phyloP scores from a whole-genome alignment of 1,140 invertebrate species.

The Aphaenogaster rudis region DNA sequence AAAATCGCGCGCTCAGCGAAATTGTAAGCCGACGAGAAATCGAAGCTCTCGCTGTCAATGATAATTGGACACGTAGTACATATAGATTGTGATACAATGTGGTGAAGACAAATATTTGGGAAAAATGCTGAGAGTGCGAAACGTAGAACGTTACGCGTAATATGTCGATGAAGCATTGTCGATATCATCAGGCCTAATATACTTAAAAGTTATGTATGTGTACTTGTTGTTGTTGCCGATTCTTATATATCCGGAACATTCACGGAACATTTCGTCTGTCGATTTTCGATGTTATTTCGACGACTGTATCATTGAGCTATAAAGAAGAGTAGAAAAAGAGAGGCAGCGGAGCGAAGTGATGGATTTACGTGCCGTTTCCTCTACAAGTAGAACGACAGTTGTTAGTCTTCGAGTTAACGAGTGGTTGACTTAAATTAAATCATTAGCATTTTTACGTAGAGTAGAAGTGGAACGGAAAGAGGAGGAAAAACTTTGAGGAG shows the following conservation, averaged over 20 bases:
- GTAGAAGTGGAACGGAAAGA: slow-evolving; percentile 47
- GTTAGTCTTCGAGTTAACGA: slow-evolving; percentile 36
- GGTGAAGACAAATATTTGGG: background rate
- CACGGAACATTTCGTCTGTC: slow-evolving; percentile 81
- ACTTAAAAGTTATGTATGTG: slow-evolving; percentile 84
- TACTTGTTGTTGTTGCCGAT: slow-evolving; percentile 85
- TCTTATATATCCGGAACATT: slow-evolving; percentile 81
- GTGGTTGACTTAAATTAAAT: slow-evolving; percentile 30
- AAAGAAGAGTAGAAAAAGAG: background rate
- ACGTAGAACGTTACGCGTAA: slow-evolving; percentile 65
- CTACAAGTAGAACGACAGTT: slow-evolving; percentile 26
- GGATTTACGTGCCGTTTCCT: slow-evolving; percentile 30
- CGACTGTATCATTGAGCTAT: slow-evolving; percentile 59
- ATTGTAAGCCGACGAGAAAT: slow-evolving; percentile 55
- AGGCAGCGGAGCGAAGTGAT: slow-evolving; percentile 7
- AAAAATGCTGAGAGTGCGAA: slow-evolving; percentile 47
- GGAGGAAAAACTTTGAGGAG: slow-evolving; percentile 31
- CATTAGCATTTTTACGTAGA: slow-evolving; percentile 71
- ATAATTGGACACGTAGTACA: slow-evolving; percentile 12
- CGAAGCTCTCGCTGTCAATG: slow-evolving; percentile 16
- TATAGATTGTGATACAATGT: slow-evolving; percentile 27
- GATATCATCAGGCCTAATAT: slow-evolving; percentile 86
- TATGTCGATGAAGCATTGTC: slow-evolving; percentile 71
- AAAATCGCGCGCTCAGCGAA: slow-evolving; percentile 38
- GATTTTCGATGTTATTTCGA: slow-evolving; percentile 83